Conservation (phyloP, 2,888 invertebrate species). For the Schizaphis graminum region DNA sequence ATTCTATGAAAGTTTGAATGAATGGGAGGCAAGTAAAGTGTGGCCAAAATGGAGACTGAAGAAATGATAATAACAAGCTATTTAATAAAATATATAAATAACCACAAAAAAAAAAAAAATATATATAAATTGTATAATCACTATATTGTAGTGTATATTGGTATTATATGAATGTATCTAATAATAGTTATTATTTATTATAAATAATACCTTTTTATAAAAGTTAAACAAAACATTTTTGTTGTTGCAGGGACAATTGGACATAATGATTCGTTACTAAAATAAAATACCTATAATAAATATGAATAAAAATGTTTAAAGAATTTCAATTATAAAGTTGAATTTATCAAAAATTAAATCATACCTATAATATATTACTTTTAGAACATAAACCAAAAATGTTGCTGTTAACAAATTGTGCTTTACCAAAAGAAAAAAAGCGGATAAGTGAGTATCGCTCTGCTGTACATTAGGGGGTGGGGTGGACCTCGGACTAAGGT, state of each 20-base stretch:
- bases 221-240: neutral
- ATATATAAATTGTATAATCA: neutral
- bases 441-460: no score
- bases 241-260: neutral
- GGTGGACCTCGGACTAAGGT: no score
- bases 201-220: neutral
- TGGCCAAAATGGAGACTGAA: no score
- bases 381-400: neutral
- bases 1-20: no score
- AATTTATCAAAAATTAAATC: neutral
- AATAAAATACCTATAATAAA: neutral
- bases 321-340: neutral
- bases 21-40: no score
- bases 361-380: neutral
- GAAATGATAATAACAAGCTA: neutral
- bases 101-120: neutral
- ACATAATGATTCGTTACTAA: neutral
- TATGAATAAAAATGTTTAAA: neutral
- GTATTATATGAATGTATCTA: neutral
- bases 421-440: neutral
- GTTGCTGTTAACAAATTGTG: neutral
- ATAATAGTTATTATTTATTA: neutral
- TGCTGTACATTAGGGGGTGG: no score
- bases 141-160: neutral
- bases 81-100: neutral